Conservation (phyloP, 1,140 invertebrate species). For the Cotesia vestalis region DNA sequence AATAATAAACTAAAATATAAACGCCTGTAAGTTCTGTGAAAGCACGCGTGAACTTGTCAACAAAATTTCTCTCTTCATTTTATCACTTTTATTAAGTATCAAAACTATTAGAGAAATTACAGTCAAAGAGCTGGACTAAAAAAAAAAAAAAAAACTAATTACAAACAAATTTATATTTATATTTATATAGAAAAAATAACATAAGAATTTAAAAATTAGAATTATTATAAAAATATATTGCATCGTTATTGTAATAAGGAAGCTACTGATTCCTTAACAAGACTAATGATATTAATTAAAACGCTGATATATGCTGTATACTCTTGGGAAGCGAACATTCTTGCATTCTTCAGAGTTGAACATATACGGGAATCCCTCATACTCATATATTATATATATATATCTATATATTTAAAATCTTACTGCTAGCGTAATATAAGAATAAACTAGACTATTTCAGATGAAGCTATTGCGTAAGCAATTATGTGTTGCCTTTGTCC, state of each 20-base stretch:
- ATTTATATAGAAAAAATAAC: not conserved
- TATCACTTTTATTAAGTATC: too few relatives aligned
- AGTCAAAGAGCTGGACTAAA: too few relatives aligned
- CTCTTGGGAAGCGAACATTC: constrained; percentile 21
- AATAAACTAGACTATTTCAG: constrained; percentile 4
- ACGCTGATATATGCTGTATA: constrained; percentile 13
- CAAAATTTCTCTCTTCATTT: too few relatives aligned
- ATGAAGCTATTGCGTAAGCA: constrained; percentile 26
- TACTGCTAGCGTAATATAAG: too few relatives aligned
- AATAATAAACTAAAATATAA: too few relatives aligned
- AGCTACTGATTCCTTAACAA: constrained; percentile 33
- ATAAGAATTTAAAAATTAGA: constrained; percentile 8
- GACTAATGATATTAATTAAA: constrained; percentile 42
- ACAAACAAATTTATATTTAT: too few relatives aligned
- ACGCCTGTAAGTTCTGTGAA: too few relatives aligned
- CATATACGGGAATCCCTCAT: constrained; percentile 1
- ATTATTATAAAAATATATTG: not conserved
- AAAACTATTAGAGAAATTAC: too few relatives aligned
- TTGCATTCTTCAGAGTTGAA: constrained; percentile 19
- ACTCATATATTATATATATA: not conserved
- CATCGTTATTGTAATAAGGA: constrained; percentile 30
- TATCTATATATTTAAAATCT: not conserved
- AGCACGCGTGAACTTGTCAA: too few relatives aligned
- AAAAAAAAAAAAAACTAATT: too few relatives aligned
- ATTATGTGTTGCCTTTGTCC: constrained; percentile 28